Conservation (phyloP, 2,113 vertebrate genomes). For the Glareola pratincola region DNA sequence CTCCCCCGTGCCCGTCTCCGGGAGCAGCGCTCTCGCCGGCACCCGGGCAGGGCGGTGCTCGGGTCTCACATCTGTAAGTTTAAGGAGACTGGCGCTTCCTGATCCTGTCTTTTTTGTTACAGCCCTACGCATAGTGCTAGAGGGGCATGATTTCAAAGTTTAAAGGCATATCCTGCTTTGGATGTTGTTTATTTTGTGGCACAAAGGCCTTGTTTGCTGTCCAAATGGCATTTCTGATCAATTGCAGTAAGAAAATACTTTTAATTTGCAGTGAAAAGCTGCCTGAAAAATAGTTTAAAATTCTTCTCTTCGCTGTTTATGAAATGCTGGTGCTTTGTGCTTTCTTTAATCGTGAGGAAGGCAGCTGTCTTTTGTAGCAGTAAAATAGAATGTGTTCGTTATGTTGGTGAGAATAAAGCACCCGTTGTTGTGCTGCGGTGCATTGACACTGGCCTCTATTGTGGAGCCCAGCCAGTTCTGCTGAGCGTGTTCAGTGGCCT, state of each 20-base stretch:
- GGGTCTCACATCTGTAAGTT: fast-evolving
- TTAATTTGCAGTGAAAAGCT: not conserved
- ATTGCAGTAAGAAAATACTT: not conserved
- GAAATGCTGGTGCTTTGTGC: not conserved
- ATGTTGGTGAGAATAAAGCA: not conserved
- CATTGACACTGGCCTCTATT: not conserved
- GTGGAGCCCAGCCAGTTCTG: not conserved
- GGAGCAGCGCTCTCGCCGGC: fast-evolving
- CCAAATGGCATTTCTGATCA: too few species aligned
- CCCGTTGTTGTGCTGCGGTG: not conserved
- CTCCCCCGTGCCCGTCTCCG: not conserved
- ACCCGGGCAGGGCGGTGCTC: fast-evolving
- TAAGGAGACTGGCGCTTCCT: fast-evolving
- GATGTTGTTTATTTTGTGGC: too few species aligned
- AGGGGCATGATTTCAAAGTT: not conserved
- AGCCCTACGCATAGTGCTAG: fast-evolving
- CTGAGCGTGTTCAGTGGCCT: not conserved
- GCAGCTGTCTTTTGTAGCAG: not conserved
- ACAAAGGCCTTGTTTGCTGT: not conserved
- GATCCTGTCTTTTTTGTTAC: too few species aligned
- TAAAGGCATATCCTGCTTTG: not conserved
- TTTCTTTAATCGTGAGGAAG: not conserved
- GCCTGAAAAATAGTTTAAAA: not conserved
- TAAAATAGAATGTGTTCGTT: not conserved
- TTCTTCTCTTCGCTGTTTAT: not conserved